phyloP scores from a whole-genome alignment of 2,113 vertebrate genomes.

The Phylloscopus trochiloides region DNA sequence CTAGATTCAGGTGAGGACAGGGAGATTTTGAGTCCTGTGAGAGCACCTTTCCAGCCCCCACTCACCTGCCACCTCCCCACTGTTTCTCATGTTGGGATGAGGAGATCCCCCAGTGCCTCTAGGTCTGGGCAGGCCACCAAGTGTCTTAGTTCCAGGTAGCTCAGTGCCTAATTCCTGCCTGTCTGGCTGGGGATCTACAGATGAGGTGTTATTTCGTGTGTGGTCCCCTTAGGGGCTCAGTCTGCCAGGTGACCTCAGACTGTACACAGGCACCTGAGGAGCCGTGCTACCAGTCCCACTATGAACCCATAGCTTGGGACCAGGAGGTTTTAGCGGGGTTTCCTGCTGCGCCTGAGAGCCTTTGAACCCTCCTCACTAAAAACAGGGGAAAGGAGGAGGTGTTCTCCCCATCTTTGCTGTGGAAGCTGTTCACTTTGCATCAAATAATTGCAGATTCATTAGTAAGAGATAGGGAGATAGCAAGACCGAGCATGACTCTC shows the following conservation, averaged over 20 bases:
- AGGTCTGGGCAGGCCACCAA: background rate
- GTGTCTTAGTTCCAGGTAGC: background rate
- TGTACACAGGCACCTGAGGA: background rate
- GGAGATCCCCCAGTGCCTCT: background rate
- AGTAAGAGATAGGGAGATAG: background rate
- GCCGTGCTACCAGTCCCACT: background rate
- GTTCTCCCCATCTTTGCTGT: background rate
- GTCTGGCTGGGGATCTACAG: background rate
- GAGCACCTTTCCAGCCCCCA: background rate
- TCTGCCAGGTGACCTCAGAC: background rate
- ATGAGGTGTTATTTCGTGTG: background rate
- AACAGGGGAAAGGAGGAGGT: background rate
- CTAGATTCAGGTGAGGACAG: accelerated
- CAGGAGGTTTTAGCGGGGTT: accelerated
- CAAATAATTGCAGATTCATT: conserved; percentile 14
- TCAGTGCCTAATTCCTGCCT: background rate
- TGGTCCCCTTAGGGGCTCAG: background rate
- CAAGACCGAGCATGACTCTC: conserved; percentile 16
- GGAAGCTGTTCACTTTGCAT: background rate
- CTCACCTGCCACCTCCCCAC: background rate
- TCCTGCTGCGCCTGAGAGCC: background rate
- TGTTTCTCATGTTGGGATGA: accelerated
- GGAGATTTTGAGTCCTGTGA: background rate
- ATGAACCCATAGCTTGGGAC: background rate
- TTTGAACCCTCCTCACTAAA: conserved; percentile 1